Base-by-base conservation (phyloP, 2,888 invertebrate genomes). In the Nomada lathburiana region DNA sequence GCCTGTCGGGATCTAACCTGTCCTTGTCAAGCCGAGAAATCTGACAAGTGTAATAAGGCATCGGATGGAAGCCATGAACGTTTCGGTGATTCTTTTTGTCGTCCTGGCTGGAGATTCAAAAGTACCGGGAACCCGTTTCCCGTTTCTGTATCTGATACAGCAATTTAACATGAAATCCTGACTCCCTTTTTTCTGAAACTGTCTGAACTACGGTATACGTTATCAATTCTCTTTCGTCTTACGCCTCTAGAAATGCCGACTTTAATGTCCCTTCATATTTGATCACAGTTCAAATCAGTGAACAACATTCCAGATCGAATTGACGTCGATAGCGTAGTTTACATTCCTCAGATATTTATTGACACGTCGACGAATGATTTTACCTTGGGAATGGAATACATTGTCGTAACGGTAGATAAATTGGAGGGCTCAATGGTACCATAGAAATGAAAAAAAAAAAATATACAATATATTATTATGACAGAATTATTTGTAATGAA, bases 11-110 rank as follows among this genome's bases (percentile, higher is more conserved):
- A 68, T 42, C 16, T 68, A 68, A 68, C 68, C 42, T 23, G 36
- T 10, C 42, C 44, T 26, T 57, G 68, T 68, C 68, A 23, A 57
- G 68, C 18, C 42, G 42, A 57, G 42, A 7, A 68, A 57, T 55
- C 42, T 44, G 68, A 57, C 55, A 68, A 44, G 68, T 68, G 42
- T 68, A 68, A 68, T 44, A 55, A 42, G 42, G 44, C 68, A 68
- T 68, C 18, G 68, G 68, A 68, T 68, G 57, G 57, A 23, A 68
- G 57, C 42, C 55, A 57, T 42, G 68, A 55, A 44, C 42, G 23
- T 68, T 68, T 57, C 68, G 42, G 55, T 68, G 55, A 68, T 57
- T 68, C 42, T 42, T 68, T 55, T 44, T 68, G 42, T 18, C 68
- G 18, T 55, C 20, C 10, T 42, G 20, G 20, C 16, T 11, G 20